Conservation (phyloP, 2,888 invertebrate genomes). For the Habrosyne pyritoides region DNA sequence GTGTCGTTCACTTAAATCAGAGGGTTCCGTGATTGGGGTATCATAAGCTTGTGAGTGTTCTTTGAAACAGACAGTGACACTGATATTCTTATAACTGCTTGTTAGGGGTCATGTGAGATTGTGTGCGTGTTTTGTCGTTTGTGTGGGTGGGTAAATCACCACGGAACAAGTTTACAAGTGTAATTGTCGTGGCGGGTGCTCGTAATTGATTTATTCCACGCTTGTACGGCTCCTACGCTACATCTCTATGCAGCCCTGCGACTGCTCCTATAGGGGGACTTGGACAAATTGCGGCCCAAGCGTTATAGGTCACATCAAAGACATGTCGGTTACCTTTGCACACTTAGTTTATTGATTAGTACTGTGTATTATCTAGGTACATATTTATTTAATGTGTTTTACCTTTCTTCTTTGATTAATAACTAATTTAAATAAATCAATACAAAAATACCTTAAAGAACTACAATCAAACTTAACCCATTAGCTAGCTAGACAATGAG, state of each 20-base stretch:
- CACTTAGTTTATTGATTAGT: background rate
- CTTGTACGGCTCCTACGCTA: constrained; percentile 29
- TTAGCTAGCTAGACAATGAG: no score
- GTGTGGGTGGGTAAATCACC: constrained; percentile 57
- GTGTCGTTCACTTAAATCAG: constrained; percentile 51
- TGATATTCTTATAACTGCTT: constrained; percentile 64
- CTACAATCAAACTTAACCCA: no score
- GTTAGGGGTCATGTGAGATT: constrained; percentile 52
- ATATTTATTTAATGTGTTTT: no score
- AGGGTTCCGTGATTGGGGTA: constrained; percentile 73
- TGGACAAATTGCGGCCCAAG: constrained; percentile 26
- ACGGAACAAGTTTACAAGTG: constrained; percentile 70
- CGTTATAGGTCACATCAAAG: background rate
- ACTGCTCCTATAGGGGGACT: constrained; percentile 36
- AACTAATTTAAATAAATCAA: no score
- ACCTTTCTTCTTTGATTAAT: no score
- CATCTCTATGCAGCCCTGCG: constrained; percentile 21
- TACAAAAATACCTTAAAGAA: no score
- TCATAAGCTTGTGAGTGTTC: constrained; percentile 69
- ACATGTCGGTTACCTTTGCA: background rate
- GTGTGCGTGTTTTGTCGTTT: constrained; percentile 34
- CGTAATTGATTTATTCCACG: constrained; percentile 72
- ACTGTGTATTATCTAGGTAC: no score
- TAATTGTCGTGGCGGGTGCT: constrained; percentile 70
- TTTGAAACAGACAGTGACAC: constrained; percentile 65